Conservation (phyloP, 1,140 invertebrate genomes). For the Melitaea cinxia region DNA sequence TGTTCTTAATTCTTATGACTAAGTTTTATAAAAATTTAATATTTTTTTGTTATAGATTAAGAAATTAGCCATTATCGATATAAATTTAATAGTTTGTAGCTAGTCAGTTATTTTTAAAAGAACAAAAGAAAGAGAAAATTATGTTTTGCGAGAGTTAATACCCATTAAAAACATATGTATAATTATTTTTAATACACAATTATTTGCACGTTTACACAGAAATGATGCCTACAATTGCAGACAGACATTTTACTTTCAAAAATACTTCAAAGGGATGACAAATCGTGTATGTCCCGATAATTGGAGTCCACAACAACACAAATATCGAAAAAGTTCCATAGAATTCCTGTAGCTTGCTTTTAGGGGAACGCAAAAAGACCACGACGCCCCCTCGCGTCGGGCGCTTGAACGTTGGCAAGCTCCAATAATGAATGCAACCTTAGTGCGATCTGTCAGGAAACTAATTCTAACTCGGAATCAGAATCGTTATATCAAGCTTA, state of each 20-base stretch:
- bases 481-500: not conserved
- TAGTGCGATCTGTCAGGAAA: slow-evolving; percentile 48
- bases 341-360: slow-evolving; percentile 51
- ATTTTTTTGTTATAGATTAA: too few species aligned
- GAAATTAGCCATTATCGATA: too few species aligned
- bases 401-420: slow-evolving; percentile 53
- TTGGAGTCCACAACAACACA: slow-evolving; percentile 31
- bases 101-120: too few species aligned
- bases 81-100: too few species aligned
- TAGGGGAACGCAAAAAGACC: slow-evolving; percentile 50
- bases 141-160: too few species aligned
- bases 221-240: too few species aligned
- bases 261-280: slow-evolving; percentile 31
- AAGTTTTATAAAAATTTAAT: too few species aligned
- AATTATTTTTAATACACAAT: not conserved
- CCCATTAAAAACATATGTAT: too few species aligned
- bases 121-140: too few species aligned
- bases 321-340: slow-evolving; percentile 33
- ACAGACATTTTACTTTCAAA: too few species aligned
- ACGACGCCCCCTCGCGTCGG: slow-evolving; percentile 40
- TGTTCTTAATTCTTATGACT: too few species aligned
- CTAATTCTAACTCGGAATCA: slow-evolving; percentile 45
- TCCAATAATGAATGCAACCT: slow-evolving; percentile 59
- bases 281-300: slow-evolving; percentile 38
- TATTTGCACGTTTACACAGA: too few species aligned